phyloP scores from a whole-genome alignment of 2,113 vertebrate genomes.

The Oryzias melastigma region DNA sequence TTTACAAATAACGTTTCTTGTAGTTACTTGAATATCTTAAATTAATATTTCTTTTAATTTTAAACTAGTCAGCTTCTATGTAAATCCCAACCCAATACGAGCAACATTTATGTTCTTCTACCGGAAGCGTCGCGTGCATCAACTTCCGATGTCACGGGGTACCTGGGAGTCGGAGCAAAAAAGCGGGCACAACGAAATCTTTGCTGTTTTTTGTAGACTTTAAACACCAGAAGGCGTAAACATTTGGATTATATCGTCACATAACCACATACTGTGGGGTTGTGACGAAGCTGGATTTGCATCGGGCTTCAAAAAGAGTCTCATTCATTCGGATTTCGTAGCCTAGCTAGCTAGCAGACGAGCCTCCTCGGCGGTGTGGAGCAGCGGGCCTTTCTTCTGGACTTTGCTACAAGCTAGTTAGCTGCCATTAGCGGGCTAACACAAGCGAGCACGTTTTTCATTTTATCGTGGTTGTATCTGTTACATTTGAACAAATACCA shows the following conservation, averaged over 20 bases:
- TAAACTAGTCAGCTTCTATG: no score
- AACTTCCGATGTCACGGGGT: constrained; percentile 72
- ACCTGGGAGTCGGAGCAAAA: constrained; percentile 61
- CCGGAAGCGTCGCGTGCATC: constrained; percentile 51
- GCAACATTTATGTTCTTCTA: not conserved
- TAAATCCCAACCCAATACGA: not conserved
- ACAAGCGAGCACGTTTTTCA: constrained; percentile 62
- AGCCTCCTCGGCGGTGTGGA: constrained; percentile 16
- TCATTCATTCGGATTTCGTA: constrained; percentile 57
- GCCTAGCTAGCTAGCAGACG: constrained; percentile 24
- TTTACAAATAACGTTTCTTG: no score
- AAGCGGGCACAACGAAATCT: constrained; percentile 68
- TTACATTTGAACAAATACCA: constrained; percentile 25
- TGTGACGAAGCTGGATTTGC: not conserved
- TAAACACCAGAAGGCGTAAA: not conserved
- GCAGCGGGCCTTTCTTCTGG: constrained; percentile 62
- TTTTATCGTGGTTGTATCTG: constrained; percentile 29
- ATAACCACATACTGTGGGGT: not conserved
- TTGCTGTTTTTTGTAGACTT: constrained; percentile 36
- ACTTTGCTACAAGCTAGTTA: constrained; percentile 64
- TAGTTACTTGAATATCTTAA: no score
- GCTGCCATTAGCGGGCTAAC: constrained; percentile 63
- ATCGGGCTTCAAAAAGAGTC: constrained; percentile 9
- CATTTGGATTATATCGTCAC: constrained; percentile 15
- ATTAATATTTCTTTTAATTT: no score